Base-by-base conservation (phyloP, 1,140 invertebrate genomes). In the Hydropsyche tenuis region DNA sequence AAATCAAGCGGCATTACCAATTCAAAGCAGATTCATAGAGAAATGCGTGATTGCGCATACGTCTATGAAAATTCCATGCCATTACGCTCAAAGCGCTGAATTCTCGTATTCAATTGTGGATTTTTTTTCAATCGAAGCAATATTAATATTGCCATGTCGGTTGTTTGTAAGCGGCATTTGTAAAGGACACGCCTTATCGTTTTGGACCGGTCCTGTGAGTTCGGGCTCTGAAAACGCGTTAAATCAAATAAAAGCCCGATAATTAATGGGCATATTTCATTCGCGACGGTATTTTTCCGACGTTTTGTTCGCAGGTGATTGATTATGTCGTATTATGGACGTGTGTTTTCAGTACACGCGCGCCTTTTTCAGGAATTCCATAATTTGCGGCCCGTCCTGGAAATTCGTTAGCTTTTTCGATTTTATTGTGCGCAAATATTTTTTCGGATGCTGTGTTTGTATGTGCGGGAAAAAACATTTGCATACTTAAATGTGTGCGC, bases 171-270 rank as follows among this genome's bases (percentile, higher is more conserved):
- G 23, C 22, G 22, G 22, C 22, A 60, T 60, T 25, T 60, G 4
- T 1, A 25, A 1, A 4, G 9, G 16, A 2, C 18, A 2, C 2
- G 22, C 56, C 56, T 60, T 60, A 60, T 60, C 56, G 56, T 60
- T 60, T n/a, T 12, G 11, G 56, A 25, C 56, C 56, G 56, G 56
- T 23, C 11, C 25, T 60, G 45, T 20, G 23, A 60, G 1, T 25
- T 9, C 56, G 56, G 56, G 4, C 45, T 12, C 45, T 48, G 56
- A 20, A 23, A 60, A 60, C 20, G 56, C 56, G 56, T 23, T 60
- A 60, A 60, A 65, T 65, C 63, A 65, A 65, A 65, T 65, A 65
- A 65, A 65, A 65, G 63, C 27, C 30, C 42, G 63, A 65, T 65
- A 43, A 65, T 65, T 65, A 65, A 65, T 65, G 63, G 63, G 12